These are phyloP conservation scores for Drosophila prosaltans DNA, from an alignment of 1,140 invertebrate genomes.

Conservation along the genomic window DNA sequence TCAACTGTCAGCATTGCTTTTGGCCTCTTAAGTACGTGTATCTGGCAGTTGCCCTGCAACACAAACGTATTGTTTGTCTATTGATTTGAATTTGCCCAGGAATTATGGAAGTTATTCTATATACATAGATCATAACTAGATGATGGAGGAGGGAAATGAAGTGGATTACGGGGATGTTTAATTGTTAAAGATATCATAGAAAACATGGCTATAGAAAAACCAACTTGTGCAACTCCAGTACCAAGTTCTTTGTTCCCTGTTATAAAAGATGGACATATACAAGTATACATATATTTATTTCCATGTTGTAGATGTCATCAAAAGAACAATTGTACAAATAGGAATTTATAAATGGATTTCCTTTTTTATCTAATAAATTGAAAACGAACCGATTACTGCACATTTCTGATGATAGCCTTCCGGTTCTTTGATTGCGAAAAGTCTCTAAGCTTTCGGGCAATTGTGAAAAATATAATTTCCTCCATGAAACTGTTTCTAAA, in stretches of 20 bases:
- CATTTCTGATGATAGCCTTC: no score
- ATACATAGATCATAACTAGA: not conserved
- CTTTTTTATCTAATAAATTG: not conserved
- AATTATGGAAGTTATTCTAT: slow-evolving; percentile 70
- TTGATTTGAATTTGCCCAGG: slow-evolving; percentile 71
- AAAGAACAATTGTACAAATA: not conserved
- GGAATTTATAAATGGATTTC: not conserved
- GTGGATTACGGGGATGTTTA: slow-evolving; percentile 30
- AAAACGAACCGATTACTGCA: no score
- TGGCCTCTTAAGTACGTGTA: slow-evolving; percentile 33
- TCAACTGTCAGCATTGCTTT: slow-evolving; percentile 77
- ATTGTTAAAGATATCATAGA: slow-evolving; percentile 43
- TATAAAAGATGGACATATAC: slow-evolving; percentile 19
- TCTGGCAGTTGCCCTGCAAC: slow-evolving; percentile 65
- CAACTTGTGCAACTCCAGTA: slow-evolving; percentile 19
- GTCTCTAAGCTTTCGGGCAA: no score
- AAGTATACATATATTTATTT: not conserved
- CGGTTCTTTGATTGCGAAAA: no score
- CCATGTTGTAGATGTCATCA: slow-evolving; percentile 3
- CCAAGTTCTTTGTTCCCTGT: not conserved
- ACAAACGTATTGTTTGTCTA: slow-evolving; percentile 72
- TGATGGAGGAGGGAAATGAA: not conserved
- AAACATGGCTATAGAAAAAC: not conserved
- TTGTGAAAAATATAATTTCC: no score
- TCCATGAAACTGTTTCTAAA: no score